These are phyloP conservation scores for Harpegnathos saltator DNA, from an alignment of 1,140 invertebrate species.

Conservation along the genomic window DNA sequence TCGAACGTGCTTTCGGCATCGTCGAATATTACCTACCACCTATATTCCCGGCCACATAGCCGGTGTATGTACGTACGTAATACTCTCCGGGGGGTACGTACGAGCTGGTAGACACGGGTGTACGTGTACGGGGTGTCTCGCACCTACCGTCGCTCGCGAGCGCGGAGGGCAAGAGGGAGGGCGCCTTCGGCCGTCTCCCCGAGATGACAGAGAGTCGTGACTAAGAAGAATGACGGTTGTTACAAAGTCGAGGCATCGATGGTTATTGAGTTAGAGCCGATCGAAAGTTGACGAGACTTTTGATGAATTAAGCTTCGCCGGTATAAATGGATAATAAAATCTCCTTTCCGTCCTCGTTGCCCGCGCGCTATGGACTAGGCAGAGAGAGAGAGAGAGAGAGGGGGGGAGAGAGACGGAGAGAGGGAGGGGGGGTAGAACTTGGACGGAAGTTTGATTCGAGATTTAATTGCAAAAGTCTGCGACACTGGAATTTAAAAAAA, in stretches of 20 bases:
- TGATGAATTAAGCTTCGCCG: conserved; percentile 43
- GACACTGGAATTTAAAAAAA: conserved; percentile 23
- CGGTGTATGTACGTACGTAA: conserved; percentile 66
- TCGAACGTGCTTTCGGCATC: conserved; percentile 78
- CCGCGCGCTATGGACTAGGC: too few species aligned
- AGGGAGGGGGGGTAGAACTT: too few species aligned
- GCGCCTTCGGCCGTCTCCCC: conserved; percentile 14
- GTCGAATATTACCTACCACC: conserved; percentile 77
- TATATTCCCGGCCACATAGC: conserved; percentile 69
- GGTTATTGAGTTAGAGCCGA: conserved; percentile 15
- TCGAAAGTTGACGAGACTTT: conserved; percentile 31
- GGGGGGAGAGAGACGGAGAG: too few species aligned
- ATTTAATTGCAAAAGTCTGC: conserved; percentile 16
- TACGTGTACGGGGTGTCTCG: conserved; percentile 55
- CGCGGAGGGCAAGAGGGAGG: neutral
- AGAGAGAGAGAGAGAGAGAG: too few species aligned
- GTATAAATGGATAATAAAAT: conserved; percentile 25
- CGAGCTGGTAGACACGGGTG: conserved; percentile 57
- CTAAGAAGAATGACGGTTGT: conserved; percentile 54
- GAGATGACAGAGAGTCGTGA: conserved; percentile 44
- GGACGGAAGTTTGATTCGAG: conserved; percentile 28
- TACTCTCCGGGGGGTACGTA: conserved; percentile 63
- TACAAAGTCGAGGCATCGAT: conserved; percentile 42
- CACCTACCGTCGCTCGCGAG: conserved; percentile 26
- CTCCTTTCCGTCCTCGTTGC: neutral